Evolutionary conservation across 2,888 invertebrate species (phyloP), one percentile per base, ranked within the genome.

Genomic region (Anoncus sp.): DNA sequence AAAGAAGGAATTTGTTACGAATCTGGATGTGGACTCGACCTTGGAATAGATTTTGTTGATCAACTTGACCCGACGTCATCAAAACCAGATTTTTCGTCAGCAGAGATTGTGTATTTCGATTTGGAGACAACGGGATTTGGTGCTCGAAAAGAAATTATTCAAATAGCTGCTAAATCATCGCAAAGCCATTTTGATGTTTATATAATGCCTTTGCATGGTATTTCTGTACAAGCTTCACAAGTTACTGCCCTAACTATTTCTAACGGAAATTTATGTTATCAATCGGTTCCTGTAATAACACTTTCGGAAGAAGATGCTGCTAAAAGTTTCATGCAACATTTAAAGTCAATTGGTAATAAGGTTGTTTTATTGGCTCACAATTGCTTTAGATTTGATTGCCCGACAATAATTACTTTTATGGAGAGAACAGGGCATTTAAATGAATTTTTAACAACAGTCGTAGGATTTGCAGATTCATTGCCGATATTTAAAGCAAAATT

Each of bases 31-130:
- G 79, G 75, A n/a, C 24, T 79, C 16, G 75, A 75, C 40, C 1
- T 75, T 4, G 75, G 67, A 10, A 67, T 72, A 10, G 67, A 79
- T 67, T 79, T 79, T 57, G 49, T 79, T 16, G 79, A 75, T 20
- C 31, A 20, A 51, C 47, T n/a, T n/a, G n/a, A n/a, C n/a, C n/a
- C 31, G 7, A 31, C 31, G 7, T 31, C 31, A 31, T 3, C 45
- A 47, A 16, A 5, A 47, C 4, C 14, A n/a, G 22, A 22, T 59
- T 40, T 59, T 5, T 59, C 69, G 2, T 20, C 57, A 10, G 72
- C 55, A 5, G 22, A 51, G 12, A 16, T 35, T 35, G 66, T 55
- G 2, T 35, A 31, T 45, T 77, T 77, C 18, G 67, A 77, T 38
- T 38, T 74, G n/a, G 77, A 75, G 24, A 74, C 77, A 38, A 73